Base-by-base conservation (phyloP, 2,797 vertebrate species). In the Cyprinodon diabolis region DNA sequence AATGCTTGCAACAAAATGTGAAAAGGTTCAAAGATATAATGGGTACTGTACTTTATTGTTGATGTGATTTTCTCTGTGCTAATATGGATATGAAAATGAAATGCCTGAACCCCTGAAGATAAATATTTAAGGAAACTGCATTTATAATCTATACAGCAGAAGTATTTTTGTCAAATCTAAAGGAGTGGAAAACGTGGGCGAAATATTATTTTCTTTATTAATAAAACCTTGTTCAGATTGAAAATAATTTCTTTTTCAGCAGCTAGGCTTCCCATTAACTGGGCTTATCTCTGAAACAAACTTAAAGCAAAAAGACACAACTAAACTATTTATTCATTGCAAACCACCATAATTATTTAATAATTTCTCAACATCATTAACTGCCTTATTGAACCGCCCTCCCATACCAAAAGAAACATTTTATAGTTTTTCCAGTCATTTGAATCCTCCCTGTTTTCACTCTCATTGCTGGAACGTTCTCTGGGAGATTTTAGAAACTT, bases 401-500 rank as follows among this genome's bases (percentile, higher is more conserved):
- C 19, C 35, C 4, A 37, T 40, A 45, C 40, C 43, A 45, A 11
- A 48, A 12, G 47, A 48, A 11, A 48, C 13, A 2, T 48, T 48
- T 48, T 12, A 48, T 8, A 48, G 10, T 48, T 48, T 14, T 48
- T 9, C 13, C 49, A 19, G 17, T 5, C 3, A 60, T 12, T 60
- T 37, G 8, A 60, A 60, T 15, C 57, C 60, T 62, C 10, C 17
- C 35, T 21, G 35, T 40, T 43, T n/a, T 21, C 58, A 62, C 58
- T 12, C 19, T 21, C 4, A 60, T 10, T 15, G 19, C 11, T 62
- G 35, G 37, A 63, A 40, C 17, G 4, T 21, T 65, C 40, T 47
- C 6, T 14, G n/a, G 62, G 10, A 66, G 21, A 47, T 66, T 23
- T 66, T 1, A 12, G 49, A 60, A 54, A 82, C 85, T 72, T 93